Evolutionary conservation across 2,113 vertebrate genomes (phyloP), one percentile per base, ranked within the genome.

Genomic region (Picathartes gymnocephalus): DNA sequence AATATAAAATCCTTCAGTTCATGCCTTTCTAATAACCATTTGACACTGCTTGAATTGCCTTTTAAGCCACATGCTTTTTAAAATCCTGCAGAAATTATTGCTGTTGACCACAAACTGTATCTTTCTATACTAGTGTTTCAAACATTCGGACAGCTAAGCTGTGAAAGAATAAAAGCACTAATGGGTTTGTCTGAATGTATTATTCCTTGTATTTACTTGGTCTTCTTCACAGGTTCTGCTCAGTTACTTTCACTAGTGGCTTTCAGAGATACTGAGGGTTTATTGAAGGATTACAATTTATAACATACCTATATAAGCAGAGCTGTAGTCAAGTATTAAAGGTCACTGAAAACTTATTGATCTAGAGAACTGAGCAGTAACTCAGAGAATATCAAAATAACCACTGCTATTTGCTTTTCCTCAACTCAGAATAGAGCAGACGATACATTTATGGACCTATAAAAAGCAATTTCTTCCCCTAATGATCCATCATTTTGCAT

Each of bases 101-200:
- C 65, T 88, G 62, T 86, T 95, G 88, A 89, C 80, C 40, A 40
- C 17, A 62, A 79, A 82, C 61, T 12, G 4, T 77, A 94, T 81
- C 91, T 92, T 86, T 68, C 54, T 79, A 71, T 72, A 58, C 87
- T 88, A 82, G 70, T 61, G 58, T 79, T 88, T 95, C 91, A 91
- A 96, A 93, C 42, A 30, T 30, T 19, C 54, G 66, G 91, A 91
- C 93, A 96, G 88, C 22, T 54, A 54, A 87, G 81, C 62, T 31
- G 58, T 35, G 39, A 77, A 93, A 93, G 90, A 96, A 82, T 72
- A 96, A 95, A 95, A 86, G 85, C 77, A 85, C 74, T 94, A 97
- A 95, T 88, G 86, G 95, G 82, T 93, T 92, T 96, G 84, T 96
- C 95, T 95, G 85, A 88, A 90, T 35, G 19, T 31, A 89, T 97